phyloP scores from a whole-genome alignment of 2,113 vertebrate genomes.

The Anser cygnoides region DNA sequence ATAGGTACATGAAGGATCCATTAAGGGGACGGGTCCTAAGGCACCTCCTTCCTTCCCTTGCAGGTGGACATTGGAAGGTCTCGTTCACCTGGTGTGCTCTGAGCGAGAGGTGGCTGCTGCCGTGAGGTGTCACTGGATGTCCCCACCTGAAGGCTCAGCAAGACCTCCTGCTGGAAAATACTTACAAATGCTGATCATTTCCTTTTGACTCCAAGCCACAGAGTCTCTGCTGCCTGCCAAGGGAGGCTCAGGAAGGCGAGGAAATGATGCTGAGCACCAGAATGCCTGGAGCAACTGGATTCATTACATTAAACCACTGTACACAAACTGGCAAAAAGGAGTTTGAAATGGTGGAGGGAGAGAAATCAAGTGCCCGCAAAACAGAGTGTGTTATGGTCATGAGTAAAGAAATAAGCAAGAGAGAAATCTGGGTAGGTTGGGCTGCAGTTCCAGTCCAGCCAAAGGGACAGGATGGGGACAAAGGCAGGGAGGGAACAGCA shows the following conservation, averaged over 20 bases:
- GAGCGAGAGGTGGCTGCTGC: background rate
- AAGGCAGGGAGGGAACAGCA: accelerated
- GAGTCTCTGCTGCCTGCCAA: background rate
- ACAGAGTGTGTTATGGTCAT: accelerated
- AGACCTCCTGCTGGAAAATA: background rate
- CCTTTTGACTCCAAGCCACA: background rate
- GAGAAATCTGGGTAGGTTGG: background rate
- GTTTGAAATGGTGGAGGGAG: background rate
- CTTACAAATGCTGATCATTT: background rate
- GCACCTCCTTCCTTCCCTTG: background rate
- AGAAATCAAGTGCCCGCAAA: background rate
- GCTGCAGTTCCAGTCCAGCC: background rate
- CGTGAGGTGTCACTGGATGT: accelerated
- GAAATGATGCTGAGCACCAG: background rate
- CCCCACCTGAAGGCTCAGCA: background rate
- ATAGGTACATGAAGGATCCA: background rate
- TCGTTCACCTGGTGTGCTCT: background rate
- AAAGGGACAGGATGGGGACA: accelerated
- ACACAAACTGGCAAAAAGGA: background rate
- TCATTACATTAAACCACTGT: background rate
- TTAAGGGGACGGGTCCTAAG: too few relatives aligned
- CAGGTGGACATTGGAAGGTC: background rate
- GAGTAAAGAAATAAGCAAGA: background rate
- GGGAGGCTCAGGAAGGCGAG: background rate
- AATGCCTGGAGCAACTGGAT: background rate